phyloP scores from a whole-genome alignment of 2,888 invertebrate genomes.

The Charanyca ferruginea region DNA sequence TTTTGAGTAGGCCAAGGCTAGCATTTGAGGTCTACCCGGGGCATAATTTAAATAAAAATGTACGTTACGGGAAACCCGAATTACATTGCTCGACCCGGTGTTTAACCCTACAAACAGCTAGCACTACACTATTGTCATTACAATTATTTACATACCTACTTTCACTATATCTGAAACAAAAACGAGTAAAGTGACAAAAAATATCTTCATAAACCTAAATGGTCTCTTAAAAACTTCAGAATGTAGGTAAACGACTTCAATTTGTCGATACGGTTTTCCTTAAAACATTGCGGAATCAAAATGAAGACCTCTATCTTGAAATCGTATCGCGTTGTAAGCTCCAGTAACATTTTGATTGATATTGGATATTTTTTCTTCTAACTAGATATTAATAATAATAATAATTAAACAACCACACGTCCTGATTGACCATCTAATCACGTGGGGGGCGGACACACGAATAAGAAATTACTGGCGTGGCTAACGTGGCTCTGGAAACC shows the following conservation, averaged over 20 bases:
- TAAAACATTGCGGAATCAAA: conserved; percentile 14
- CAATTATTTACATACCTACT: conserved; percentile 16
- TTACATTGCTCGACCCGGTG: conserved; percentile 8
- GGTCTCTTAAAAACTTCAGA: neutral
- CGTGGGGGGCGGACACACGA: no score
- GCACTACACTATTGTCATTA: conserved; percentile 12
- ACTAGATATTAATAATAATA: no score
- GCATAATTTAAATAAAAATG: conserved; percentile 31
- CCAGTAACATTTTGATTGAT: conserved; percentile 31
- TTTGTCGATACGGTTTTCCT: neutral
- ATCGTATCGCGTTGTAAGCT: conserved; percentile 19
- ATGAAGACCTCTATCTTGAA: conserved; percentile 16
- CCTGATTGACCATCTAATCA: no score
- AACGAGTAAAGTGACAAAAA: neutral
- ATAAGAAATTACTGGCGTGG: no score
- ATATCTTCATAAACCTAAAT: neutral
- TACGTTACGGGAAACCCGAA: conserved; percentile 18
- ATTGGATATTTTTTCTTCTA: conserved; percentile 22
- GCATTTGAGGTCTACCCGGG: neutral
- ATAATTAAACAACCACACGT: no score
- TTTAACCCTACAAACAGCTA: conserved; percentile 4
- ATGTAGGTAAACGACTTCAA: conserved; percentile 15
- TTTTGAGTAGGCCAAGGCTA: neutral
- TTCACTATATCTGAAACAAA: neutral
- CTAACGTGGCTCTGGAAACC: no score